A percentile compares a stretch with the other conserved stretches of the same genome.
Evolutionary conservation across 2,113 vertebrate species (phyloP).

Genomic region (Centropus bengalensis): DNA sequence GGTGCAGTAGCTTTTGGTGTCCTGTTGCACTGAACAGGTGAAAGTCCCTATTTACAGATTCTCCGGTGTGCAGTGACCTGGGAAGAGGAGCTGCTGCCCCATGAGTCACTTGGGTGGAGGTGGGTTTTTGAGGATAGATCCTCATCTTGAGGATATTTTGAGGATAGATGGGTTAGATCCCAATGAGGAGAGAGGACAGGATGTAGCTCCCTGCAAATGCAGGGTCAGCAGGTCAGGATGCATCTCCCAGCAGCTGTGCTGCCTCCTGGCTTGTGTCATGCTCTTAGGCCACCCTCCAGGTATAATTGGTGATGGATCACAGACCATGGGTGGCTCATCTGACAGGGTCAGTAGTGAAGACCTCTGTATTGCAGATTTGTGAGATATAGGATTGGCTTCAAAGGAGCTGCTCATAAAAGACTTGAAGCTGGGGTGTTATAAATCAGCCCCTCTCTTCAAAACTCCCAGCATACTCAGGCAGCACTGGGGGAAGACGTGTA

Average conservation of each 20-base stretch:
- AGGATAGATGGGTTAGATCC: too few relatives aligned
- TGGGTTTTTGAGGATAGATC: background rate
- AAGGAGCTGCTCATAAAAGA: background rate
- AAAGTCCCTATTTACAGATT: background rate
- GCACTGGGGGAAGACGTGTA: background rate
- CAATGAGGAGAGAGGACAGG: background rate
- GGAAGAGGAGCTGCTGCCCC: background rate
- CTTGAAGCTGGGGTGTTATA: background rate
- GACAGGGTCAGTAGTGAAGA: background rate
- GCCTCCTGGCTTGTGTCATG: background rate
- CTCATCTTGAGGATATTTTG: too few relatives aligned
- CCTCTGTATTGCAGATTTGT: constrained; percentile 48
- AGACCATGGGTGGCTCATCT: background rate
- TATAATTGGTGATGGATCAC: background rate
- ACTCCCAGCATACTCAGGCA: background rate
- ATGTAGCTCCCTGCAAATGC: background rate
- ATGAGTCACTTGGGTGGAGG: background rate
- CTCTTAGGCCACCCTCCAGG: background rate
- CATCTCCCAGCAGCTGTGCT: background rate
- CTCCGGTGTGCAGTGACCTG: background rate
- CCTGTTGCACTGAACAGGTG: background rate
- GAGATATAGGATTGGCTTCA: constrained; percentile 6
- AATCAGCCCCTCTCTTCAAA: background rate
- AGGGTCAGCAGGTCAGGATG: background rate
- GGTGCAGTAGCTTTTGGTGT: background rate